Conservation (phyloP, 2,113 vertebrate genomes). For the Gnathonemus echidnorhynchus region DNA sequence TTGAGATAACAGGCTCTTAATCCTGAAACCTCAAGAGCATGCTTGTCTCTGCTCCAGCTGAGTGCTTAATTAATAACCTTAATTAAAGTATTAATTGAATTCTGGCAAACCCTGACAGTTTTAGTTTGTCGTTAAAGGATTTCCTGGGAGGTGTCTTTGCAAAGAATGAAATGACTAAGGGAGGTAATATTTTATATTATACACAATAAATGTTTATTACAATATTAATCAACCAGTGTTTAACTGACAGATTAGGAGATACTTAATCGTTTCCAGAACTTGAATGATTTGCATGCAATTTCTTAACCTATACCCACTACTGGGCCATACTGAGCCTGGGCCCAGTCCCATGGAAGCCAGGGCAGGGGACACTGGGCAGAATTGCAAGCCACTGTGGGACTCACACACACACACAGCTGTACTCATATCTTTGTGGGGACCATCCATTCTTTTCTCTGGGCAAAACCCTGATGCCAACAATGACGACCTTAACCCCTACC, state of each 20-base stretch:
- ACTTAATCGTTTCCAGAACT: neutral
- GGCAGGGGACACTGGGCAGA: neutral
- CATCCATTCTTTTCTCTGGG: no score
- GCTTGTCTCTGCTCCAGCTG: neutral
- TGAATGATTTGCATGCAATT: neutral
- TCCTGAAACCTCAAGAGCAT: neutral
- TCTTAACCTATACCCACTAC: neutral
- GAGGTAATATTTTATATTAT: neutral
- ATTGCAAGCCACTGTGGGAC: neutral
- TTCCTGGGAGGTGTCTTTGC: neutral
- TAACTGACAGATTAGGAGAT: neutral
- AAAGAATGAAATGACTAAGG: neutral
- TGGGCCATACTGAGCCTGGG: neutral
- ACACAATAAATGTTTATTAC: neutral
- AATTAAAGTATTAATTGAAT: slow-evolving; percentile 2
- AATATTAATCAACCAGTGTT: neutral
- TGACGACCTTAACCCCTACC: no score
- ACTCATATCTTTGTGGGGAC: no score
- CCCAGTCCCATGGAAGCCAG: neutral
- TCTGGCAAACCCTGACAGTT: neutral
- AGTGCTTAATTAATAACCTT: neutral
- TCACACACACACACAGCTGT: neutral
- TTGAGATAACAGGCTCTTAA: neutral
- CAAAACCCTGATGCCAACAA: no score
- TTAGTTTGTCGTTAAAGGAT: neutral